phyloP scores from a whole-genome alignment of 2,797 vertebrate genomes.

The Aeoliscus strigatus region DNA sequence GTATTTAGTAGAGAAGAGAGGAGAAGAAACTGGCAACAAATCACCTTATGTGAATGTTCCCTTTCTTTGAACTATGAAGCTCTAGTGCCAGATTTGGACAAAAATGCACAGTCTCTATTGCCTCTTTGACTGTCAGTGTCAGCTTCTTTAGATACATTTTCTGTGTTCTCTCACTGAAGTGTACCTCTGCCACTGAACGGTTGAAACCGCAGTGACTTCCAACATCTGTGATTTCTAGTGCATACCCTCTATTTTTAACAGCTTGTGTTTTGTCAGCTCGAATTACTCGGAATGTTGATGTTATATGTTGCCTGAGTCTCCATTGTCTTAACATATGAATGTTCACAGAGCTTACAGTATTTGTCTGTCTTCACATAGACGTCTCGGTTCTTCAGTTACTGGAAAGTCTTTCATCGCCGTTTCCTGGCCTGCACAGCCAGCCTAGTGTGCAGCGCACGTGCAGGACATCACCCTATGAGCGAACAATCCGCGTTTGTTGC shows the following conservation, averaged over 20 bases:
- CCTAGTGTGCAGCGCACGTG: constrained; percentile 5
- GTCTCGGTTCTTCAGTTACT: constrained; percentile 33
- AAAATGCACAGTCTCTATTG: no score
- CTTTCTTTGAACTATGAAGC: no score
- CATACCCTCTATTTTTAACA: constrained; percentile 10
- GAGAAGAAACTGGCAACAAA: no score
- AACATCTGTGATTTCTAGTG: no score
- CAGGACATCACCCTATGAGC: constrained; percentile 12
- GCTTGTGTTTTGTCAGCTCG: constrained; percentile 20
- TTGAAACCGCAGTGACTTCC: no score
- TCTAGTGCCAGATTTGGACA: no score
- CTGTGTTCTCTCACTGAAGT: no score
- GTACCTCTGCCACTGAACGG: no score
- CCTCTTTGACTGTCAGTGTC: no score
- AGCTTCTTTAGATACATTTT: no score
- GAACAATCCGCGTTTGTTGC: background rate
- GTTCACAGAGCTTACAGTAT: constrained; percentile 49
- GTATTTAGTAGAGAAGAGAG: no score
- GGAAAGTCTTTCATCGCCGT: constrained; percentile 13
- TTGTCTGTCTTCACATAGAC: constrained; percentile 22
- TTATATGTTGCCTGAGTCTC: constrained; percentile 50
- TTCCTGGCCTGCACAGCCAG: constrained; percentile 23
- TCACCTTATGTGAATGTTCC: no score
- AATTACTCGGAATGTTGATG: constrained; percentile 46
- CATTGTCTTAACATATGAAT: constrained; percentile 64